A percentile compares a stretch with the other conserved stretches of the same genome.
Evolutionary conservation across 2,797 vertebrate genomes (phyloP).

Genomic region (Coreius guichenoti): DNA sequence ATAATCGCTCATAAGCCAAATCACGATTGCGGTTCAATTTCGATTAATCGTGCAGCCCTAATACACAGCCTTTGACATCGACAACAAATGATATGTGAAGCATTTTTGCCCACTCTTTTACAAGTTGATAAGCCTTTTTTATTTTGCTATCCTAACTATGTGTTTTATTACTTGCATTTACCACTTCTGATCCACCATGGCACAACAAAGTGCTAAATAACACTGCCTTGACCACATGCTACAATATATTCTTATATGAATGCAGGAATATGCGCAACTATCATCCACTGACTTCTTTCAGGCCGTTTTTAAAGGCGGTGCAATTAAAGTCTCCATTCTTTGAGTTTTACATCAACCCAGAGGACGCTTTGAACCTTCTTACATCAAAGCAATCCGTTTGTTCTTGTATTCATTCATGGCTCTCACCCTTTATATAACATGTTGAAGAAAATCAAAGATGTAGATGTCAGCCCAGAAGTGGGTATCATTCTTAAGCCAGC

Average conservation of each 20-base stretch:
- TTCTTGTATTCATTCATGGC: constrained; percentile 44
- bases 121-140: not conserved
- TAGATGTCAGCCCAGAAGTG: constrained; percentile 45
- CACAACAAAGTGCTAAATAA: not conserved
- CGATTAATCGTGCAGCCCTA: too few species aligned
- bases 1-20: too few species aligned
- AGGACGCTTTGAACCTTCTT: constrained; percentile 61
- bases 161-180: not conserved
- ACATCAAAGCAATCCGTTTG: constrained; percentile 58
- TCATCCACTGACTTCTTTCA: not conserved
- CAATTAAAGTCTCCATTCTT: constrained; percentile 14
- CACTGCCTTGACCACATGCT: not conserved
- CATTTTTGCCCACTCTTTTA: not conserved
- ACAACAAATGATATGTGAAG: not conserved
- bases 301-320: constrained; percentile 1
- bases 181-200: not conserved
- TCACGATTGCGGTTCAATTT: too few species aligned
- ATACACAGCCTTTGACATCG: not conserved
- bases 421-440: constrained; percentile 39
- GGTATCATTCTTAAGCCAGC: constrained; percentile 31
- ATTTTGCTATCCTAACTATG: not conserved
- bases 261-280: not conserved
- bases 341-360: not conserved
- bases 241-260: not conserved
- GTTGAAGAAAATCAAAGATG: constrained; percentile 53